Percentiles rank a stretch among this genome's conserved stretches.
These are phyloP conservation scores for Ephialtes manifestator DNA, from an alignment of 2,888 invertebrate genomes.

Conservation along the genomic window DNA sequence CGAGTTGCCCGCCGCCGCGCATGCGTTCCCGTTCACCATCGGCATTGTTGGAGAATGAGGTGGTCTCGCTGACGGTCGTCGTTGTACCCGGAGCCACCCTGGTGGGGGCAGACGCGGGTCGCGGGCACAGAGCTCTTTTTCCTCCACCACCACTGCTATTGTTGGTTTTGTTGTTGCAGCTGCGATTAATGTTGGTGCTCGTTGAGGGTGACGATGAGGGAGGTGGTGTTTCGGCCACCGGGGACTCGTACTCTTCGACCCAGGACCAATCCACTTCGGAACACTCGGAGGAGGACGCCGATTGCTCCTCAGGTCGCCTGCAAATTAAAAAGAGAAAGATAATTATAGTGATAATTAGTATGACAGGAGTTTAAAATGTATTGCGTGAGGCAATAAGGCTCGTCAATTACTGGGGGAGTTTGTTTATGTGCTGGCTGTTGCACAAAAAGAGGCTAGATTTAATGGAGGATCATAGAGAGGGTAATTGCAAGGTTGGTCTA, in stretches of 20 bases:
- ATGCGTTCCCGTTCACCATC: slow-evolving; percentile 71
- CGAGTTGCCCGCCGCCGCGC: slow-evolving; percentile 75
- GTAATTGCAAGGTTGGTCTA: background rate
- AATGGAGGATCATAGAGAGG: background rate
- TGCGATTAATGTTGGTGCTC: slow-evolving; percentile 2
- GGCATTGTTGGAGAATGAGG: slow-evolving; percentile 42
- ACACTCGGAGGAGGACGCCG: slow-evolving; percentile 75
- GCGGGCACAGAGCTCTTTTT: slow-evolving; percentile 64
- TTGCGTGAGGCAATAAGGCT: background rate
- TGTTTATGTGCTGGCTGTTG: background rate
- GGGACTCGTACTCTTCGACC: slow-evolving; percentile 83
- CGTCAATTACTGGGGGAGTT: background rate
- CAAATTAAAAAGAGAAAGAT: slow-evolving; percentile 12
- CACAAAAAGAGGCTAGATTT: background rate
- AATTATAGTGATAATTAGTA: background rate
- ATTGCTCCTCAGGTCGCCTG: slow-evolving; percentile 43
- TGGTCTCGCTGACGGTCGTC: slow-evolving; percentile 34
- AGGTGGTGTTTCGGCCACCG: slow-evolving; percentile 16
- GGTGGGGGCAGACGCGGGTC: slow-evolving; percentile 75
- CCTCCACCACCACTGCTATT: slow-evolving; percentile 28
- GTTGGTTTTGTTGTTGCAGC: slow-evolving; percentile 14
- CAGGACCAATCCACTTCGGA: slow-evolving; percentile 85
- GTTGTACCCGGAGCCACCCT: slow-evolving; percentile 47
- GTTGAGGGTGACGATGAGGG: slow-evolving; percentile 33
- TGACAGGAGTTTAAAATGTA: background rate